Conservation (phyloP, 2,888 invertebrate species). For the Catocala sponsa region DNA sequence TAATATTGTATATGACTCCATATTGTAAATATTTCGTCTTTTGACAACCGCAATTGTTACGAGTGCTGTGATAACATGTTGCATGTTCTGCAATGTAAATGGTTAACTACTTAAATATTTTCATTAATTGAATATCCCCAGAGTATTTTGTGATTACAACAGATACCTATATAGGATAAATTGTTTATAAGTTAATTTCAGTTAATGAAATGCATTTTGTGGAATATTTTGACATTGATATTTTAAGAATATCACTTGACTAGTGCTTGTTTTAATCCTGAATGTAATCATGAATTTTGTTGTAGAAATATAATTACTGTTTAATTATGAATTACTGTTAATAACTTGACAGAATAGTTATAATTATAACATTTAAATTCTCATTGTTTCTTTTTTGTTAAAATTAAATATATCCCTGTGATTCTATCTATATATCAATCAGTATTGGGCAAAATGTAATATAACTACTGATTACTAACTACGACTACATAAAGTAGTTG, state of each 20-base stretch:
- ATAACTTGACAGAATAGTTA: constrained; percentile 49
- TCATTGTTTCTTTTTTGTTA: constrained; percentile 3
- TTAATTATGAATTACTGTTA: constrained; percentile 53
- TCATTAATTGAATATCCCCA: constrained; percentile 63
- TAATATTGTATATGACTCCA: constrained; percentile 53
- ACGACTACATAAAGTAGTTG: too few relatives aligned
- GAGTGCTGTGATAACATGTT: constrained; percentile 83
- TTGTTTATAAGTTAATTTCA: constrained; percentile 61
- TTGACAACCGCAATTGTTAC: constrained; percentile 76
- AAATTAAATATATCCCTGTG: too few relatives aligned
- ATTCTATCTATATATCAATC: too few relatives aligned
- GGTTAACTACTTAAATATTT: constrained; percentile 61
- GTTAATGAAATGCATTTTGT: constrained; percentile 66
- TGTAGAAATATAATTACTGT: constrained; percentile 61
- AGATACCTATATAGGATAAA: constrained; percentile 56
- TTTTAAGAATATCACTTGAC: constrained; percentile 51
- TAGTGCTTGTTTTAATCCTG: constrained; percentile 66
- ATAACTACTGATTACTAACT: too few relatives aligned
- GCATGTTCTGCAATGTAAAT: constrained; percentile 64
- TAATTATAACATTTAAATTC: constrained; percentile 49
- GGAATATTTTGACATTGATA: constrained; percentile 58
- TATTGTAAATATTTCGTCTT: constrained; percentile 70
- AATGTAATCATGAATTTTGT: constrained; percentile 68
- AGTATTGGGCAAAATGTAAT: too few relatives aligned
- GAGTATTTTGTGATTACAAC: constrained; percentile 62